A percentile compares a stretch with the other conserved stretches of the same genome.
phyloP scores from a whole-genome alignment of 2,888 invertebrate genomes.

The Romanomermis culicivorax region DNA sequence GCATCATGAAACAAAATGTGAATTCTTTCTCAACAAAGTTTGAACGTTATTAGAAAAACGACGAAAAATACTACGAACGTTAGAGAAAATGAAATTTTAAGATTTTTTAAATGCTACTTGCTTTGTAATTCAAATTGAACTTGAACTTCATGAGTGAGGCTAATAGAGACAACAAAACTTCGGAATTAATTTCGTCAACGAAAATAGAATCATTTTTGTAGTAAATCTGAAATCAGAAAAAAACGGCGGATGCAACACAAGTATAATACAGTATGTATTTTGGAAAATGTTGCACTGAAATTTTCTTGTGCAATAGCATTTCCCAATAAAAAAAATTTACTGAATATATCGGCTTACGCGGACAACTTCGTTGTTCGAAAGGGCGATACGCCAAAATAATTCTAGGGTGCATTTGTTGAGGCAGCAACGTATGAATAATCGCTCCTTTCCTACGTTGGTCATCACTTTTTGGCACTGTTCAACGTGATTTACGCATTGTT shows the following conservation, averaged over 20 bases:
- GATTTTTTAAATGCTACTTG: too few species aligned
- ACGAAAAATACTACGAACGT: background rate
- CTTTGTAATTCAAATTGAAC: conserved; percentile 7
- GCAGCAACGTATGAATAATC: conserved; percentile 13
- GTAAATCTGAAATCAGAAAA: conserved; percentile 7
- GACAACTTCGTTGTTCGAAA: background rate
- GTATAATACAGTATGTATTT: too few species aligned
- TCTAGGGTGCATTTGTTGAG: conserved; percentile 12
- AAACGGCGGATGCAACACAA: too few species aligned
- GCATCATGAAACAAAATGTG: conserved; percentile 10
- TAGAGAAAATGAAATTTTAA: background rate
- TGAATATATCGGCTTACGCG: background rate
- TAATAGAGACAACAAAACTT: conserved; percentile 40
- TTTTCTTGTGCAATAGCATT: too few species aligned
- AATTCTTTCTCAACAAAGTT: background rate
- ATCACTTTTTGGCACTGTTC: conserved; percentile 2
- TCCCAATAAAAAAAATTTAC: background rate
- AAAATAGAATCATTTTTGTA: conserved; percentile 32
- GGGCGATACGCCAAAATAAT: background rate
- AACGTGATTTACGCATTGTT: conserved; percentile 6
- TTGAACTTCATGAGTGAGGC: conserved; percentile 29
- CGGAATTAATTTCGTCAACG: conserved; percentile 42
- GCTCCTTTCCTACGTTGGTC: conserved; percentile 8
- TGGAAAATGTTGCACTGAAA: too few species aligned
- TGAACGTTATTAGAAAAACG: too few species aligned